phyloP scores from a whole-genome alignment of 2,113 vertebrate species.

The Semicossyphus pulcher region DNA sequence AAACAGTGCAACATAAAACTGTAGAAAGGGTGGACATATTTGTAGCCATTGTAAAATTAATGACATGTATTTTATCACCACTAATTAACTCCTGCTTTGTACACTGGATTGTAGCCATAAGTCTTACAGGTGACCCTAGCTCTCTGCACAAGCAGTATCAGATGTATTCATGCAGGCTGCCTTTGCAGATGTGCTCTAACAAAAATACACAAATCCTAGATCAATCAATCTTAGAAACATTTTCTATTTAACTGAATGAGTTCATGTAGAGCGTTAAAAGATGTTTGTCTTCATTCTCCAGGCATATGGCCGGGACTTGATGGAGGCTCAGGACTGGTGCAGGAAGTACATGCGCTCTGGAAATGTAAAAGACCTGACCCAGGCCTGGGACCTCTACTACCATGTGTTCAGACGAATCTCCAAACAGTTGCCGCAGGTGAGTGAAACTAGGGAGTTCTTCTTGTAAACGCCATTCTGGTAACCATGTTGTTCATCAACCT shows the following conservation, averaged over 20 bases:
- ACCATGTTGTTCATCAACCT: neutral
- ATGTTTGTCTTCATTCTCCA: conserved; percentile 64
- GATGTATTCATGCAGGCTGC: conserved; percentile 21
- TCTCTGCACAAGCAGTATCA: neutral
- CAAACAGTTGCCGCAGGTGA: conserved; percentile 98
- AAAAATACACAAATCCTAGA: conserved; percentile 17
- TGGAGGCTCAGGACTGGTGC: conserved; percentile 99
- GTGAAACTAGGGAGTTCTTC: conserved; percentile 1
- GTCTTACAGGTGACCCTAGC: neutral
- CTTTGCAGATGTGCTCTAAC: conserved; percentile 36
- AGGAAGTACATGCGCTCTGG: conserved; percentile 99
- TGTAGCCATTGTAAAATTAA: neutral
- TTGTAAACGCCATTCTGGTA: neutral
- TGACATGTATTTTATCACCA: neutral
- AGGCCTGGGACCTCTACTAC: conserved; percentile 99
- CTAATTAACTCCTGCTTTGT: neutral
- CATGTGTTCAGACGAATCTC: conserved; percentile 98
- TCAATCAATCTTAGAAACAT: conserved; percentile 18
- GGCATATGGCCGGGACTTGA: conserved; percentile 97
- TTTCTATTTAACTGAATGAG: conserved; percentile 23
- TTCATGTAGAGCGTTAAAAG: conserved; percentile 23
- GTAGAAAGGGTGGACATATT: neutral
- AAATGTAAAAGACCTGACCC: conserved; percentile 97
- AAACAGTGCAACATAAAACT: neutral
- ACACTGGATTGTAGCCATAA: conserved; percentile 14